These are phyloP conservation scores for Mesocentrotus franciscanus DNA, from an alignment of 53 echinoderm and acorn worm genomes.

Conservation along the genomic window DNA sequence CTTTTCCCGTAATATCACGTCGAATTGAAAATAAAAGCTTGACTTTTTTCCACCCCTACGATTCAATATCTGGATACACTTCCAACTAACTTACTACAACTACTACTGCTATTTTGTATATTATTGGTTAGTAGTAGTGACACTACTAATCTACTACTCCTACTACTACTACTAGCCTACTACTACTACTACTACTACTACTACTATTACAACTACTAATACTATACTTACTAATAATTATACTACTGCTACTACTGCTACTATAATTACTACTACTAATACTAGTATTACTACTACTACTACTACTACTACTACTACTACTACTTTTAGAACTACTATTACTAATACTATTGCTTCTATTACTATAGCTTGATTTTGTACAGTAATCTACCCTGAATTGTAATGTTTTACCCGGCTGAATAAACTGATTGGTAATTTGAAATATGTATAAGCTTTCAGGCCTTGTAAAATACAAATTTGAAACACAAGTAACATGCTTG, in stretches of 20 bases:
- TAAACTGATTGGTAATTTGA: neutral
- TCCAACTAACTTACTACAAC: too few relatives aligned
- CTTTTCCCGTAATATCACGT: neutral
- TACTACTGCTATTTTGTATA: too few relatives aligned
- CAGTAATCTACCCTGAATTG: too few relatives aligned
- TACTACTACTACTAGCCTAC: neutral
- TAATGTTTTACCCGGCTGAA: neutral
- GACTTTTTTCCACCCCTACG: neutral
- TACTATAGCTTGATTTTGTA: neutral
- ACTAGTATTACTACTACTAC: neutral
- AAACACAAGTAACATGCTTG: neutral
- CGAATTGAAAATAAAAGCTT: neutral
- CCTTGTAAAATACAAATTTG: neutral
- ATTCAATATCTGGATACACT: too few relatives aligned
- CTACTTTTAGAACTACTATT: neutral
- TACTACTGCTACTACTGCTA: neutral
- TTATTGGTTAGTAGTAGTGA: too few relatives aligned
- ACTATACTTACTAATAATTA: too few relatives aligned
- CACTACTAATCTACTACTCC: too few relatives aligned
- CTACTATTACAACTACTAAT: too few relatives aligned
- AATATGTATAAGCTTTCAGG: neutral
- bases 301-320: neutral
- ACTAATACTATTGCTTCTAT: neutral
- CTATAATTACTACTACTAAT: too few relatives aligned
- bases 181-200: neutral